Conservation (phyloP, 1,140 invertebrate genomes). For the Antheraea pernyi region DNA sequence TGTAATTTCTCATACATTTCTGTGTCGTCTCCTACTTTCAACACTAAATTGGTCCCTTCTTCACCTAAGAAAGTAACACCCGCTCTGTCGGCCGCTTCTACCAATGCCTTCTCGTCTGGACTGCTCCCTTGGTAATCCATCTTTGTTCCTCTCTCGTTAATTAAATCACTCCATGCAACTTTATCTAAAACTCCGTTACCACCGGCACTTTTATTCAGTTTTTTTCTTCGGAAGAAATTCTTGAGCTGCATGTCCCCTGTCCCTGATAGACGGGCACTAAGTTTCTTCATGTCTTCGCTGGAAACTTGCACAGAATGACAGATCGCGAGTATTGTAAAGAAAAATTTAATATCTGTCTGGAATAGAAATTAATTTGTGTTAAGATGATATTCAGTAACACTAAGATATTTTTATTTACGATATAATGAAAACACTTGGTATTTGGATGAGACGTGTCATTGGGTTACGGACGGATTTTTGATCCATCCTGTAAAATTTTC, state of each 20-base stretch:
- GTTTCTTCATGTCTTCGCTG: slow-evolving; percentile 62
- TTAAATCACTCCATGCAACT: slow-evolving; percentile 39
- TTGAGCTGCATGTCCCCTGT: slow-evolving; percentile 50
- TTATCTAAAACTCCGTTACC: slow-evolving; percentile 35
- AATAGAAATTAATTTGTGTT: slow-evolving; percentile 54
- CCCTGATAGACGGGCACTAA: slow-evolving; percentile 51
- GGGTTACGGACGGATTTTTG: too few species aligned
- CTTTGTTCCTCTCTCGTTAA: slow-evolving; percentile 42
- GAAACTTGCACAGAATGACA: slow-evolving; percentile 89
- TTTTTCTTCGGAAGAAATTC: slow-evolving; percentile 59
- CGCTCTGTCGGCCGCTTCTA: slow-evolving; percentile 87
- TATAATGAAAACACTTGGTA: too few species aligned
- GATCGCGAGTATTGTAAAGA: slow-evolving; percentile 86
- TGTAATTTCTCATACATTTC: slow-evolving; percentile 93
- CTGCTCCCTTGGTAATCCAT: slow-evolving; percentile 83
- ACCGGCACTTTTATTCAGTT: slow-evolving; percentile 29
- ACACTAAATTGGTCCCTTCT: slow-evolving; percentile 76
- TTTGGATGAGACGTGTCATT: too few species aligned
- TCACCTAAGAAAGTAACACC: slow-evolving; percentile 85
- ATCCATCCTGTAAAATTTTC: too few species aligned
- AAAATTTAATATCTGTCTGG: slow-evolving; percentile 84
- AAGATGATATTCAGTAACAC: neutral
- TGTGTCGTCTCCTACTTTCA: slow-evolving; percentile 79
- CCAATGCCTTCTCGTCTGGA: slow-evolving; percentile 92
- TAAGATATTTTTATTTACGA: too few species aligned